Evolutionary conservation across 1,140 invertebrate species (phyloP).

Genomic region (Lanistes nyassanus): DNA sequence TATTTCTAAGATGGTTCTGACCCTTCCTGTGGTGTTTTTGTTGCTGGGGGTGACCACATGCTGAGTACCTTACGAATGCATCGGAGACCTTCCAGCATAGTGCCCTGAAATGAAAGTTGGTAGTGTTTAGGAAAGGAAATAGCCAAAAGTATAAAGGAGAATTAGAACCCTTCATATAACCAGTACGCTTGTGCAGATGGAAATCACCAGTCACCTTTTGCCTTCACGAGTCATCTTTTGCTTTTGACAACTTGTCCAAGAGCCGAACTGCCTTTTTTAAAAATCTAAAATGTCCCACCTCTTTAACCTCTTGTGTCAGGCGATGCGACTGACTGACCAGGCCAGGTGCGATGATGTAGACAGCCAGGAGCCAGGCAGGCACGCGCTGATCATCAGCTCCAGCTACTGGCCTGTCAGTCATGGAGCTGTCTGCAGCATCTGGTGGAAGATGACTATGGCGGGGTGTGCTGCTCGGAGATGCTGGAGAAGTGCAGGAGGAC

Average conservation of each 20-base stretch:
- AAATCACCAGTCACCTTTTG: too few relatives aligned
- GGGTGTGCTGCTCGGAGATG: neutral
- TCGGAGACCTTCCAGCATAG: slow-evolving; percentile 36
- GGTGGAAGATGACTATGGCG: neutral
- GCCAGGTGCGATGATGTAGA: slow-evolving; percentile 27
- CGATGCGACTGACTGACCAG: slow-evolving; percentile 22
- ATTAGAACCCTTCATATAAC: too few relatives aligned
- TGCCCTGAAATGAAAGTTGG: slow-evolving; percentile 34
- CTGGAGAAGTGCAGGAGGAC: neutral
- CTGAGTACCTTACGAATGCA: slow-evolving; percentile 38
- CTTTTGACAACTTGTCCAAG: too few relatives aligned
- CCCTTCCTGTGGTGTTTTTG: neutral
- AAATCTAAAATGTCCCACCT: too few relatives aligned
- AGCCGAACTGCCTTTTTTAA: too few relatives aligned
- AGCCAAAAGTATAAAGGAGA: neutral
- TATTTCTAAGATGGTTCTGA: too few relatives aligned
- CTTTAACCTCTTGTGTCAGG: slow-evolving; percentile 21
- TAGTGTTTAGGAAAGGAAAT: neutral
- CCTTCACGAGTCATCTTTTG: too few relatives aligned
- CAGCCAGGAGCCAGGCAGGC: slow-evolving; percentile 26
- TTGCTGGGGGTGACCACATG: slow-evolving; percentile 38
- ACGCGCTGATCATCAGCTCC: neutral
- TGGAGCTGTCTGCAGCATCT: neutral
- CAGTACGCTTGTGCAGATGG: too few relatives aligned
- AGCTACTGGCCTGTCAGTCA: neutral